These are phyloP conservation scores for Jacana jacana DNA, from an alignment of 2,113 vertebrate species.

Conservation along the genomic window DNA sequence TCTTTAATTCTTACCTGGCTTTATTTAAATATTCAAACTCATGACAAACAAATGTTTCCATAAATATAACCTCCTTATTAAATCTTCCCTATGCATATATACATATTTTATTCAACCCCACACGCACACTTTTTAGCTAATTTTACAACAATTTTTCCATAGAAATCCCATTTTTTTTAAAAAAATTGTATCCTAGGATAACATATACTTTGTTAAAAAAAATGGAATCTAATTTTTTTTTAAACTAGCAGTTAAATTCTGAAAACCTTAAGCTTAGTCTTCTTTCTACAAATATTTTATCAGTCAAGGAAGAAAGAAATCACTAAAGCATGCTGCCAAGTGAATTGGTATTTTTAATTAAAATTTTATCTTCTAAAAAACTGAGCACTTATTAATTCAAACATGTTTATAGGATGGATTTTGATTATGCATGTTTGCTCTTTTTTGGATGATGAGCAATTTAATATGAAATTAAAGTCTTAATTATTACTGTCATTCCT, in stretches of 20 bases:
- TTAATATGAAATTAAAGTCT: slow-evolving; percentile 8
- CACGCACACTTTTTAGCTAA: neutral
- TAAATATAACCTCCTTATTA: neutral
- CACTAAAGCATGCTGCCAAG: neutral
- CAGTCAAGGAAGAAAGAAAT: neutral
- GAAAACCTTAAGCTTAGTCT: neutral
- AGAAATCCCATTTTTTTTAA: neutral
- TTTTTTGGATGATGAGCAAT: neutral
- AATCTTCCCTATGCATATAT: neutral
- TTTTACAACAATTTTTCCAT: neutral
- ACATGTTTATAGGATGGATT: neutral
- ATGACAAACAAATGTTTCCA: neutral
- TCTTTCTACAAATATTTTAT: neutral
- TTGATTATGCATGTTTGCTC: neutral
- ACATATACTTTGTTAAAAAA: neutral
- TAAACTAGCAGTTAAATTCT: neutral
- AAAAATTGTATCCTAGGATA: neutral
- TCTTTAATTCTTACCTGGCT: neutral
- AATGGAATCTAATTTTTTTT: neutral
- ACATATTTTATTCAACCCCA: neutral
- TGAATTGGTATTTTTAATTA: slow-evolving; percentile 50
- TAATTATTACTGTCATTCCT: neutral
- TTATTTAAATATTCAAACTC: neutral
- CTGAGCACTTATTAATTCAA: slow-evolving; percentile 17
- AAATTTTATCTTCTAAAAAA: slow-evolving; percentile 33